Conservation (phyloP, 2,113 vertebrate genomes). For the Donacobius atricapilla region DNA sequence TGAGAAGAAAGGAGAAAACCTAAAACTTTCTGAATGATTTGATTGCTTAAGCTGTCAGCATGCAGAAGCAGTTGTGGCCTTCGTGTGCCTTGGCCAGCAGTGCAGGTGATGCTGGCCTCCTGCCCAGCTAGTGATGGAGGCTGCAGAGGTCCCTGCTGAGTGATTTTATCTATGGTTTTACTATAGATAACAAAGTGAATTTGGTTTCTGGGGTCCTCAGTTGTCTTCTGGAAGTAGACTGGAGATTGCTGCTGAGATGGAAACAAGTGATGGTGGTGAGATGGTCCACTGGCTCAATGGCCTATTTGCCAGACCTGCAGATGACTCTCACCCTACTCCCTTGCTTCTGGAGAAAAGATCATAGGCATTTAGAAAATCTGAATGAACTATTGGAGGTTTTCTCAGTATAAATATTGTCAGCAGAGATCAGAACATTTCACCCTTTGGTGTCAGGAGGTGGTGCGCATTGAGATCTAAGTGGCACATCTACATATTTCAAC, state of each 20-base stretch:
- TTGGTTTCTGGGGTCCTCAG: background rate
- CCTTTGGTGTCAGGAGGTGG: background rate
- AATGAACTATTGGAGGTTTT: background rate
- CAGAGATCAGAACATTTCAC: slow-evolving; percentile 18
- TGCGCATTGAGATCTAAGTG: background rate
- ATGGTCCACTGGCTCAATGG: background rate
- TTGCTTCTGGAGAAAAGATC: background rate
- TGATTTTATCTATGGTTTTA: background rate
- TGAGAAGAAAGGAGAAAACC: background rate
- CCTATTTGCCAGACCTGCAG: background rate
- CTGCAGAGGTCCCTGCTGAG: background rate
- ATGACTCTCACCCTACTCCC: background rate
- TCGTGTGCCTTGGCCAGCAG: fast-evolving
- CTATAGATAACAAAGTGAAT: background rate
- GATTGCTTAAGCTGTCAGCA: background rate
- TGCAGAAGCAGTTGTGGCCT: fast-evolving
- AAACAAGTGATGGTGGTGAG: background rate
- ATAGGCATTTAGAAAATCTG: background rate
- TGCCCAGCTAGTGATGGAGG: background rate
- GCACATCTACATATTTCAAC: slow-evolving; percentile 51
- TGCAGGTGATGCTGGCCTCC: background rate
- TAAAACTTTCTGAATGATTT: background rate
- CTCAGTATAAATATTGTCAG: background rate
- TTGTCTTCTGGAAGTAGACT: background rate
- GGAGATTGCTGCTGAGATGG: too few relatives aligned